Base-by-base conservation (phyloP, 2,888 invertebrate species). In the Apotomis capreana region DNA sequence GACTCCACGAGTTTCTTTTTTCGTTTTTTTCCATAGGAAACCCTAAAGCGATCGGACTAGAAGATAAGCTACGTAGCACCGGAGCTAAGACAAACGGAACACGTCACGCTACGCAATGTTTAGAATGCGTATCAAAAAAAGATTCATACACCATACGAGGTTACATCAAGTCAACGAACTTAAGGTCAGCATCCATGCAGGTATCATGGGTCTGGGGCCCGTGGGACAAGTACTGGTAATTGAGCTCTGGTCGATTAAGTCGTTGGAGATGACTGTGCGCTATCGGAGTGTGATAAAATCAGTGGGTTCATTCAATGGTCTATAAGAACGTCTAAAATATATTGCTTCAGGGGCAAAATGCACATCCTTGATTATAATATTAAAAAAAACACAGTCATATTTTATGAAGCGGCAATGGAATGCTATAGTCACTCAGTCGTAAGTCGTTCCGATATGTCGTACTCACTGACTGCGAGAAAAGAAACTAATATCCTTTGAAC, bases 141-240 rank as follows among this genome's bases (percentile, higher is more conserved):
- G 8, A 71, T 57, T 71, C 61, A 61, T 68, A 51, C 51, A 40
- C 67, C 57, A 61, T 78, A 77, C 78, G 81, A 83, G 81, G 83
- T 75, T 81, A 77, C 13, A 15, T 13, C 52, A 73, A 78, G 85
- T 80, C 85, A 68, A 73, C 69, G 83, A 83, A 79, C 84, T 74
- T 64, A 81, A 84, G 85, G 86, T 86, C 85, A 84, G 75, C 79
- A 80, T 62, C 59, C 46, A 44, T 70, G 51, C 71, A 68, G 71
- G 67, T 61, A 67, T 37, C 57, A 57, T 12, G 51, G 71, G 61
- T 58, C 67, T 37, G 26, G n/a, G 5, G 37, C 40, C 37, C 26
- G 40, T 57, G 10, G 55, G 5, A 15, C 61, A 51, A 44, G 61
- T 58, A 71, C 61, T 13, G 61, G 57, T 62, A 62, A 71, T 71